Base-by-base conservation (phyloP, 2,797 vertebrate genomes). In the Sebastes kiyomatsui region DNA sequence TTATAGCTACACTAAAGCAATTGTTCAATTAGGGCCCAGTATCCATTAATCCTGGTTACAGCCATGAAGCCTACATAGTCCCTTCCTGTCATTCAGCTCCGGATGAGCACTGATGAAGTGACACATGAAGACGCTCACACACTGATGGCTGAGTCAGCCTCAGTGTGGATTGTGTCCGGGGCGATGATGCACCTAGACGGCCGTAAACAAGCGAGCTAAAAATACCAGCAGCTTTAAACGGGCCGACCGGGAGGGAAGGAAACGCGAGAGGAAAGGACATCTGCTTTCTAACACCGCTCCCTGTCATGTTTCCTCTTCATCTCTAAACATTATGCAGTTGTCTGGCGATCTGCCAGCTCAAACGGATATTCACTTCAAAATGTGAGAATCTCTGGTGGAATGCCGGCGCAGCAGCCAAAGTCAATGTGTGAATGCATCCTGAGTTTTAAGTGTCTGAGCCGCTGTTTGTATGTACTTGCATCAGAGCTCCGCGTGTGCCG, bases 231-330 rank as follows among this genome's bases (percentile, higher is more conserved):
- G 75, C 68, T 33, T 55, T 84, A 87, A 87, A 86, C 64, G 18
- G 77, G 77, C 66, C 66, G 12, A 78, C 66, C 59, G 27, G 6
- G 35, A 72, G 42, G 72, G 20, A 49, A 52, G 30, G 60, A 18
- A 10, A 58, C 58, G 49, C 1, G 60, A 58, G 74, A 76, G 87
- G 72, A 75, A 73, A 85, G 75, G 80, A 77, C 46, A 33, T 82
- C 62, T 85, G 76, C 79, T 88, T 80, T 79, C 86, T 72, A 82
- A 82, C 73, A 77, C 59, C 7, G 54, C 78, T 88, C 46, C 61
- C 70, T 89, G 86, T 88, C 90, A 76, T 88, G 89, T 91, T 89
- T 88, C 71, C 81, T 80, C 75, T 88, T 91, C 83, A 86, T 91
- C 84, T 81, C 75, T 35, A 75, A 89, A 90, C 84, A 90, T 88